Evolutionary conservation across 2,797 vertebrate genomes (phyloP), one percentile per base, ranked within the genome.

Genomic region (Nasua narica): DNA sequence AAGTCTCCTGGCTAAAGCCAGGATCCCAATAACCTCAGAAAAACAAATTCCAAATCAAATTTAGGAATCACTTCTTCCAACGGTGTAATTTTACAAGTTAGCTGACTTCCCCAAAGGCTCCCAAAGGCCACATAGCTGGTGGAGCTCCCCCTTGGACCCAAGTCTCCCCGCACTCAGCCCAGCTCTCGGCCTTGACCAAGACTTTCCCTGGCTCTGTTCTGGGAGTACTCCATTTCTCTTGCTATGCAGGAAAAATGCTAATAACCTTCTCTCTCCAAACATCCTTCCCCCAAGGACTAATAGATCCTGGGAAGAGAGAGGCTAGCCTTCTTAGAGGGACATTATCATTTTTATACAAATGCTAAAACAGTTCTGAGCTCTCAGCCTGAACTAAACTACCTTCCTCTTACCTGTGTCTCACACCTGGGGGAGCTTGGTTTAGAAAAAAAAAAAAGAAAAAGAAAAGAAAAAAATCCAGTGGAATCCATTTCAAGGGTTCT

Each of bases 251-350:
- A 97, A 97, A 98, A 90, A 95, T 97, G 92, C 95, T 98, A 98
- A 98, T 97, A 98, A 97, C 90, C 84, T 97, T 97, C 96, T 98
- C 77, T 97, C 94, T 97, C 89, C 84, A 96, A 98, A 97, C 94
- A 95, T 92, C 21, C 88, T 98, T 97, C 83, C 98, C 98, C 98
- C 0, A 88, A 94, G 97, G 98, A 97, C 98, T 98, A 98, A 98
- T 88, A 97, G 97, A 97, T 98, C 94, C 83, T 76, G 74, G 94
- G 82, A 94, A 96, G 92, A 96, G 81, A 77, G 58, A 62, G 74
- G 82, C 96, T 98, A 97, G 95, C 95, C 52, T 74, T 86, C n/a
- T 12, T 52, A 81, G 89, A 94, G 54, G 96, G 88, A 96, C 89
- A 97, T 98, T 98, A 97, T 97, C 97, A 94, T 95, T 94, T 97